A percentile compares a stretch with the other conserved stretches of the same genome.
Evolutionary conservation across 2,113 vertebrate species (phyloP).

Genomic region (Scomber japonicus): DNA sequence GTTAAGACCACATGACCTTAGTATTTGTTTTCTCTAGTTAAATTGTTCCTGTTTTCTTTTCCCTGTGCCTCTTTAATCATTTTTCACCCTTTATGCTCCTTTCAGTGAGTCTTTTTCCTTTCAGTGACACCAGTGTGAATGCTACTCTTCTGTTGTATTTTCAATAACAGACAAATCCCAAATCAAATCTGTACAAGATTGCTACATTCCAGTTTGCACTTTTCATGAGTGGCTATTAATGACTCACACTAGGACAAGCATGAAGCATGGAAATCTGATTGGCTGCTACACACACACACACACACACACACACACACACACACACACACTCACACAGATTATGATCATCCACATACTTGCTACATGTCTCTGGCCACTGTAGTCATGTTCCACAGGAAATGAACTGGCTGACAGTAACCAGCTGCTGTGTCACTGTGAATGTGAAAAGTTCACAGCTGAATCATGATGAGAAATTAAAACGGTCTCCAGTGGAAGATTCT

Average conservation of each 20-base stretch:
- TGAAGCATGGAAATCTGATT: neutral
- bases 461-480: neutral
- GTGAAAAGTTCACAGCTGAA: neutral
- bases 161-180: neutral
- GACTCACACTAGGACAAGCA: neutral
- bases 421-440: neutral
- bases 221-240: neutral
- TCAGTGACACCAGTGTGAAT: neutral
- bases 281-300: neutral
- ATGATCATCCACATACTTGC: too few relatives aligned
- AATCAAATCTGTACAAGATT: neutral
- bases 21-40: slow-evolving; percentile 32
- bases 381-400: neutral
- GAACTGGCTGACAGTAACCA: neutral
- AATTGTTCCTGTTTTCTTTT: slow-evolving; percentile 15
- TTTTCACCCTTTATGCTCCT: neutral
- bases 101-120: neutral
- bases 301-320: too few relatives aligned
- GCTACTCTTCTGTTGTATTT: too few relatives aligned
- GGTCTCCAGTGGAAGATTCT: neutral
- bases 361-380: neutral
- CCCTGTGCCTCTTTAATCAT: neutral
- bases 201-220: neutral
- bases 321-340: too few relatives aligned
- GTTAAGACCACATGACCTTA: slow-evolving; percentile 19